phyloP scores from a whole-genome alignment of 2,797 vertebrate genomes.

The Taeniopygia guttata region DNA sequence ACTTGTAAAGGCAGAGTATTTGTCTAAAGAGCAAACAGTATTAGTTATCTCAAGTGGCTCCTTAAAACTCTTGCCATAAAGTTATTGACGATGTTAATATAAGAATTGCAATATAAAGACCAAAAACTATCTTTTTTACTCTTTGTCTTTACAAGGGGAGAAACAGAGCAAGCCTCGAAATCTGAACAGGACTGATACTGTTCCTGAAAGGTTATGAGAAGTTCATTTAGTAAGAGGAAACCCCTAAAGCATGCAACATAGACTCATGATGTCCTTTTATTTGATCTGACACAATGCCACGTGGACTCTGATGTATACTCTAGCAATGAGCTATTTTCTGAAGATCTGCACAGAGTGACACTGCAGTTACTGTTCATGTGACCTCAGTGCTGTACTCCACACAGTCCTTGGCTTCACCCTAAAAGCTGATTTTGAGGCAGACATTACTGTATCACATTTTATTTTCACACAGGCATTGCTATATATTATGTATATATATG shows the following conservation, averaged over 20 bases:
- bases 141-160: not conserved
- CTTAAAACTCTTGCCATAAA: conserved; percentile 30
- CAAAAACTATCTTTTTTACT: not conserved
- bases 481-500: not conserved
- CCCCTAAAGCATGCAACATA: not conserved
- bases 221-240: not conserved
- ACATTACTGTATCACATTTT: not conserved
- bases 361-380: not conserved
- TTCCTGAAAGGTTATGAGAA: not conserved
- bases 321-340: not conserved
- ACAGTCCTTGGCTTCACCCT: not conserved
- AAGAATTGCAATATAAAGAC: conserved; percentile 7
- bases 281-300: not conserved
- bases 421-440: not conserved
- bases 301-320: not conserved
- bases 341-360: not conserved
- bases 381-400: not conserved
- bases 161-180: not conserved
- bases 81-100: conserved; percentile 4
- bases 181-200: not conserved
- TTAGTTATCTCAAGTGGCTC: conserved; percentile 24
- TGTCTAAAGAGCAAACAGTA: conserved; percentile 31
- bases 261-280: not conserved
- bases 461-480: not conserved
- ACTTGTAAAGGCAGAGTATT: conserved; percentile 30